Conservation (phyloP, 2,113 vertebrate genomes). For the Poeciliopsis prolifica region DNA sequence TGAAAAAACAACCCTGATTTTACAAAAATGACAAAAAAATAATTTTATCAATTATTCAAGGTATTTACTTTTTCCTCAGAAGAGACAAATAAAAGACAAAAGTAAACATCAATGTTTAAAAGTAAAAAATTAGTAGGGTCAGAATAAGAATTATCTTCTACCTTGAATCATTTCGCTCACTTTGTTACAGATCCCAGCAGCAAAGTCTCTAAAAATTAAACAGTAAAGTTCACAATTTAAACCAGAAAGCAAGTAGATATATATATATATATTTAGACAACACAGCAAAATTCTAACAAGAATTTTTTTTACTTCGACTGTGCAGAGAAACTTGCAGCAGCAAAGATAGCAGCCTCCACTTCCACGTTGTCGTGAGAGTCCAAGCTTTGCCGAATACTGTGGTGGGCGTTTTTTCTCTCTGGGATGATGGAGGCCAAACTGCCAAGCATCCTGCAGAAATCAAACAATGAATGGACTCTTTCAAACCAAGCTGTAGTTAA, state of each 20-base stretch:
- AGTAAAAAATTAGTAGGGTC: background rate
- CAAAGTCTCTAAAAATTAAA: conserved; percentile 89
- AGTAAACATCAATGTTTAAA: no score
- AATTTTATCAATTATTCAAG: no score
- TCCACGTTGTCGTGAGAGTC: conserved; percentile 98
- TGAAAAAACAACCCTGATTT: no score
- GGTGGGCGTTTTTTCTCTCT: conserved; percentile 97
- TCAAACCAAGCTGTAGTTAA: background rate
- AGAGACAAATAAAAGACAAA: no score
- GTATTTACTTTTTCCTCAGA: no score
- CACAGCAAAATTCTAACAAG: background rate
- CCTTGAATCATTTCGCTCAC: conserved; percentile 99
- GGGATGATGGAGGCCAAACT: conserved; percentile 98
- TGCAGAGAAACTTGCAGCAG: conserved; percentile 96
- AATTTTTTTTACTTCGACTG: conserved; percentile 89
- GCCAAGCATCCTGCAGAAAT: conserved; percentile 88
- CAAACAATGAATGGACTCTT: background rate
- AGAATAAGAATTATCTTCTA: conserved; percentile 59
- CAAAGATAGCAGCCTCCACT: conserved; percentile 98
- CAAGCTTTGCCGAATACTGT: conserved; percentile 97
- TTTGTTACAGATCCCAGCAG: conserved; percentile 98
- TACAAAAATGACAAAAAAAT: no score
- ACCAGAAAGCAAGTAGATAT: background rate
- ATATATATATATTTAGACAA: background rate
- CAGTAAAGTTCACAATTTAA: background rate